phyloP scores from a whole-genome alignment of 1,140 invertebrate genomes.

The Drosophila mayri region DNA sequence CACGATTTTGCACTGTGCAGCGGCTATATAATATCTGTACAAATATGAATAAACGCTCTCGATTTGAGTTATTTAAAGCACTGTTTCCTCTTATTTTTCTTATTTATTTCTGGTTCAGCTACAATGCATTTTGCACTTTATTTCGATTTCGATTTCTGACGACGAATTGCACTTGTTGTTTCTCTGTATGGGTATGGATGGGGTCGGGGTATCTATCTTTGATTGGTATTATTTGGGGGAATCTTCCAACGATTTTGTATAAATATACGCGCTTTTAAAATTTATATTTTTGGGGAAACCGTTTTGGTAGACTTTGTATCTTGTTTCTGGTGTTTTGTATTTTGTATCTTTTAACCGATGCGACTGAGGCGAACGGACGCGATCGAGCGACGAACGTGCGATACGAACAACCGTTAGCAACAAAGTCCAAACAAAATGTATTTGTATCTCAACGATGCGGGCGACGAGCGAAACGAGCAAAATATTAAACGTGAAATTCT shows the following conservation, averaged over 20 bases:
- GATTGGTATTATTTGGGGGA: constrained; percentile 27
- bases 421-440: constrained; percentile 76
- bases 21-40: constrained; percentile 51
- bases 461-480: constrained; percentile 32
- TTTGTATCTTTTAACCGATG: constrained; percentile 42
- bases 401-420: constrained; percentile 74
- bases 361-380: constrained; percentile 58
- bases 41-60: constrained; percentile 52
- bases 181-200: constrained; percentile 8
- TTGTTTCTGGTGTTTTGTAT: constrained; percentile 44
- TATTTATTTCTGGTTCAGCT: constrained; percentile 61
- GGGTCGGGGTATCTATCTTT: constrained; percentile 2
- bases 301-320: constrained; percentile 45
- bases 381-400: constrained; percentile 38
- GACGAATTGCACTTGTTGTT: constrained; percentile 77
- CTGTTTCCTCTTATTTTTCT: constrained; percentile 28
- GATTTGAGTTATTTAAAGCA: constrained; percentile 39
- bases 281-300: constrained; percentile 53
- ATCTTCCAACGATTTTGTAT: constrained; percentile 56
- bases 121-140: constrained; percentile 77
- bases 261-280: constrained; percentile 29
- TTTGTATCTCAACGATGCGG: constrained; percentile 30
- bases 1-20: constrained; percentile 38
- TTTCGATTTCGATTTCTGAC: constrained; percentile 39
- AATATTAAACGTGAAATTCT: too few relatives aligned